Evolutionary conservation across 1,140 invertebrate species (phyloP).

Genomic region (Bombus affinis): DNA sequence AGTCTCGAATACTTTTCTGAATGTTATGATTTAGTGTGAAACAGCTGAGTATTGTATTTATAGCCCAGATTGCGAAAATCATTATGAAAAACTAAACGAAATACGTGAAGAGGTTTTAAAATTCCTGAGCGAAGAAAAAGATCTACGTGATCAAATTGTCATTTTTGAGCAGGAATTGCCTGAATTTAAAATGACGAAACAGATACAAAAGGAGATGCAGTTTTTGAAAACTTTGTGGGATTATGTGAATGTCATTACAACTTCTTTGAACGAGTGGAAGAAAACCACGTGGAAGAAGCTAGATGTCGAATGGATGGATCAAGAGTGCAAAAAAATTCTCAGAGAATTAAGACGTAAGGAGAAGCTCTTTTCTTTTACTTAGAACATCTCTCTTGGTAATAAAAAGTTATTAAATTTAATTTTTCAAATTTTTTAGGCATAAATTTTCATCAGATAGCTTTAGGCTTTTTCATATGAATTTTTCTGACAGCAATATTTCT

Average conservation of each 20-base stretch:
- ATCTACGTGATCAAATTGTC: slow-evolving; percentile 88
- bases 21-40: not conserved
- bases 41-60: slow-evolving; percentile 64
- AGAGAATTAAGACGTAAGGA: slow-evolving; percentile 88
- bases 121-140: slow-evolving; percentile 88
- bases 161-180: slow-evolving; percentile 94
- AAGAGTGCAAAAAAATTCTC: slow-evolving; percentile 95
- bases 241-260: slow-evolving; percentile 91
- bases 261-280: slow-evolving; percentile 95
- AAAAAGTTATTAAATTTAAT: not conserved
- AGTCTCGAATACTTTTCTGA: not conserved
- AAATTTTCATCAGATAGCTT: not conserved
- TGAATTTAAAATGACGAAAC: slow-evolving; percentile 90
- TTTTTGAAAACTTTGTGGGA: slow-evolving; percentile 94
- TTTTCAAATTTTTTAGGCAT: not conserved
- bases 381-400: not conserved
- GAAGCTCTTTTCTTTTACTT: slow-evolving; percentile 17
- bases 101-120: slow-evolving; percentile 86
- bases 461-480: not conserved
- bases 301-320: slow-evolving; percentile 96
- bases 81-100: slow-evolving; percentile 90
- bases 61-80: slow-evolving; percentile 86
- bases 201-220: slow-evolving; percentile 90
- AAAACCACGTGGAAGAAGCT: slow-evolving; percentile 96
- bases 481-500: not conserved